Evolutionary conservation across 2,797 vertebrate genomes (phyloP).

Genomic region (Mus minutoides): DNA sequence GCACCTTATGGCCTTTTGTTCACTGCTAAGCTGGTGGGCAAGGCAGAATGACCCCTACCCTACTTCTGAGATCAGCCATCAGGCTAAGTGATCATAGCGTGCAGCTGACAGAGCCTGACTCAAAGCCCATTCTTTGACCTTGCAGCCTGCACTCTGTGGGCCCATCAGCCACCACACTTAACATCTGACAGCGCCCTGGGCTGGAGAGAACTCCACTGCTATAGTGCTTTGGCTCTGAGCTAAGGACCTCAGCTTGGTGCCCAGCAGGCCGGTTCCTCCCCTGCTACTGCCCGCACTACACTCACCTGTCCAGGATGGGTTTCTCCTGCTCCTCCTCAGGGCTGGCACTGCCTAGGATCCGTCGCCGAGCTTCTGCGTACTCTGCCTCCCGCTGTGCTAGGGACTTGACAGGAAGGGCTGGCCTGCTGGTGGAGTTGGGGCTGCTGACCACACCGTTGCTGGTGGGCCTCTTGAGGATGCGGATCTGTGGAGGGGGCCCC

Average conservation of each 20-base stretch:
- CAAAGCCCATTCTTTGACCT: neutral
- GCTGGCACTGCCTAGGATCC: constrained; percentile 97
- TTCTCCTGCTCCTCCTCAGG: constrained; percentile 96
- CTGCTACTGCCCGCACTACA: neutral
- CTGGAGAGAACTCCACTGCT: neutral
- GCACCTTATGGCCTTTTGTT: neutral
- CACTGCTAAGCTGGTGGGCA: neutral
- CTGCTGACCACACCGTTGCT: constrained; percentile 94
- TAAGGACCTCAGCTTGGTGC: neutral
- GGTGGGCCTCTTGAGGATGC: constrained; percentile 96
- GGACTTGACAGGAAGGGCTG: constrained; percentile 94
- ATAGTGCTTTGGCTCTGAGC: neutral
- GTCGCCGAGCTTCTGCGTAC: constrained; percentile 97
- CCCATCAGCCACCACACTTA: neutral
- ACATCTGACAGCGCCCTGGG: neutral
- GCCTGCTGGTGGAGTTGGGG: constrained; percentile 90
- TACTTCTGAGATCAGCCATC: neutral
- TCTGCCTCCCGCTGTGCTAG: constrained; percentile 97
- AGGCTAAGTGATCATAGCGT: neutral
- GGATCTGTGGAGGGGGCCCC: constrained; percentile 95
- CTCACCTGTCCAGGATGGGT: constrained; percentile 92
- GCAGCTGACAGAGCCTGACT: neutral
- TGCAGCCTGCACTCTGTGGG: neutral
- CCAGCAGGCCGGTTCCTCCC: neutral
- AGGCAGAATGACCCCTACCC: neutral